Evolutionary conservation across 2,113 vertebrate genomes (phyloP).

Genomic region (pig (Sus scrofa)): DNA sequence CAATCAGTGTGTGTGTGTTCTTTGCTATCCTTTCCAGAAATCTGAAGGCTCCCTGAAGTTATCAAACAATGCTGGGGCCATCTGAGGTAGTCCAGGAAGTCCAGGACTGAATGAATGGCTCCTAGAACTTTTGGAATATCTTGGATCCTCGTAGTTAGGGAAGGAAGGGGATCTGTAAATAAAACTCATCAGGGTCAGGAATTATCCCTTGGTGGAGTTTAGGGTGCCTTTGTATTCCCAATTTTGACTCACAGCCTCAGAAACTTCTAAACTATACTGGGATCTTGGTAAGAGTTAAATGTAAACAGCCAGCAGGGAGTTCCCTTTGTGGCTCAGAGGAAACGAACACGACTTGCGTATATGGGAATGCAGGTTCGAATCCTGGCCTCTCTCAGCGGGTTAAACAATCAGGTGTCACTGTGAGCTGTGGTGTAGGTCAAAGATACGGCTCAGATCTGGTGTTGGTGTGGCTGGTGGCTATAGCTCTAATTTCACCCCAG

Average conservation of each 20-base stretch:
- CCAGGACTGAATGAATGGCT: not conserved
- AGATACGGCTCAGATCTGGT: no score
- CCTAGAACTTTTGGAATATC: not conserved
- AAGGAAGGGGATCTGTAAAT: not conserved
- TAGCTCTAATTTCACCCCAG: no score
- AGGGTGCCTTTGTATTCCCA: not conserved
- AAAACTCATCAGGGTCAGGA: not conserved
- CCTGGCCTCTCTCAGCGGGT: no score
- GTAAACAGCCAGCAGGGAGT: not conserved
- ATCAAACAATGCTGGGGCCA: not conserved
- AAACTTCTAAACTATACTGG: not conserved
- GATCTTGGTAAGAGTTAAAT: not conserved
- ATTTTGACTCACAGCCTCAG: not conserved
- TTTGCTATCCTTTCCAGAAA: not conserved
- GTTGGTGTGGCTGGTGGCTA: no score
- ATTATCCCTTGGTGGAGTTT: not conserved
- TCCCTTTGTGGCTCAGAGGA: no score
- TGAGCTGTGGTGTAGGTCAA: no score
- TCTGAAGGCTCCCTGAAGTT: not conserved
- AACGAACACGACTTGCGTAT: no score
- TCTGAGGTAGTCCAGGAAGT: not conserved
- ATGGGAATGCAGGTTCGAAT: no score
- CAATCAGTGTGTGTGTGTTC: not conserved
- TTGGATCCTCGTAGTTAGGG: not conserved
- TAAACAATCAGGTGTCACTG: no score